Percentiles rank a stretch among this genome's conserved stretches.
Evolutionary conservation across 2,888 invertebrate species (phyloP).

Genomic region (Leptogaster cylindrica): DNA sequence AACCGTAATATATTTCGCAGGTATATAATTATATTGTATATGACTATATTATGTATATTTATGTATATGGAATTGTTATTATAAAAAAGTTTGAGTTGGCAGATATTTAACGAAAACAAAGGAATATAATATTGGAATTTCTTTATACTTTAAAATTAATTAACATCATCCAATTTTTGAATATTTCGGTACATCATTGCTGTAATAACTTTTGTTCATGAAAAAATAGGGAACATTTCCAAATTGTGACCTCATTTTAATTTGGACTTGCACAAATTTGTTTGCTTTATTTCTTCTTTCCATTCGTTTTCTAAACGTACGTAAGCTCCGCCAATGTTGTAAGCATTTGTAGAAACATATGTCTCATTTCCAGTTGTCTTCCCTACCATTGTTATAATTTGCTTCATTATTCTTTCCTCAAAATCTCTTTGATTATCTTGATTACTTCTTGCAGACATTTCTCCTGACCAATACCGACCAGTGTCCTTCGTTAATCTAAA

Average conservation of each 20-base stretch:
- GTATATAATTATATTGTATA: too few relatives aligned
- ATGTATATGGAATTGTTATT: too few relatives aligned
- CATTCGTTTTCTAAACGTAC: conserved; percentile 78
- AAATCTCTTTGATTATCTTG: conserved; percentile 86
- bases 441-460: conserved; percentile 80
- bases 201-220: too few relatives aligned
- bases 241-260: conserved; percentile 33
- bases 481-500: conserved; percentile 43
- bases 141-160: too few relatives aligned
- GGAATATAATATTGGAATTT: too few relatives aligned
- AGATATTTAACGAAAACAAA: too few relatives aligned
- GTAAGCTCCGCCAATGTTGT: conserved; percentile 72
- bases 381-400: conserved; percentile 57
- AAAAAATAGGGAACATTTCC: too few relatives aligned
- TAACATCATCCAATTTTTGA: too few relatives aligned
- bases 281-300: conserved; percentile 66
- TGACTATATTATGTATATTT: too few relatives aligned
- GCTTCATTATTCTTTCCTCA: conserved; percentile 76
- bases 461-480: conserved; percentile 76
- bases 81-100: too few relatives aligned
- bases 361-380: conserved; percentile 58
- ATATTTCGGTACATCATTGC: too few relatives aligned
- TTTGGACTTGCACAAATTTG: conserved; percentile 47
- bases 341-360: conserved; percentile 48
- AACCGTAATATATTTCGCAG: too few relatives aligned